Evolutionary conservation across 2,113 vertebrate genomes (phyloP).

Genomic region (Paracanthobrama guichenoti): DNA sequence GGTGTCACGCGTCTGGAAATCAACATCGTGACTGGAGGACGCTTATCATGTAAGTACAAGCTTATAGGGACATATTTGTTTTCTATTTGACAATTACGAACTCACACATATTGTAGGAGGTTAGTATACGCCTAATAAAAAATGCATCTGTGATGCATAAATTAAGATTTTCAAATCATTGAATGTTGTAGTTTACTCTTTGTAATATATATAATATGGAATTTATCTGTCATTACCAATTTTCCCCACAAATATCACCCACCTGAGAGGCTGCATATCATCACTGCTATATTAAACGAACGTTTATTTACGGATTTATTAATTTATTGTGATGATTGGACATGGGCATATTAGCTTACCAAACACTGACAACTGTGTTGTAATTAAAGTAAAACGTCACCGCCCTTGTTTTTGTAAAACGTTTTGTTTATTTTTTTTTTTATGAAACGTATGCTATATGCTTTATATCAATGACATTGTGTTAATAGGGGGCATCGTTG

Average conservation of each 20-base stretch:
- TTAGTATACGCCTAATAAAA: background rate
- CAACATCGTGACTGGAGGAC: conserved; percentile 22
- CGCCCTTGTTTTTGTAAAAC: background rate
- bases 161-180: background rate
- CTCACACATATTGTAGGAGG: background rate
- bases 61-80: background rate
- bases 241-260: background rate
- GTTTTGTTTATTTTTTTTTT: background rate
- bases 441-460: background rate
- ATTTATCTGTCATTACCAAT: background rate
- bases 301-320: background rate
- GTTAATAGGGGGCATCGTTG: background rate
- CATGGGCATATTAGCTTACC: background rate
- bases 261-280: background rate
- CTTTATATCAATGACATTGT: background rate
- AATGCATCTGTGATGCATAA: background rate
- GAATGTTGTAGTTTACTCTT: background rate
- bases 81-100: background rate
- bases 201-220: background rate
- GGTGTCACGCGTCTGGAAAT: conserved; percentile 22
- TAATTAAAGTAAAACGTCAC: background rate
- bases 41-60: conserved; percentile 18
- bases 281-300: background rate
- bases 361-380: background rate
- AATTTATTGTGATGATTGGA: background rate